Evolutionary conservation across 1,140 invertebrate species (phyloP), one percentile per base, ranked within the genome.

Genomic region (Eueides isabella): DNA sequence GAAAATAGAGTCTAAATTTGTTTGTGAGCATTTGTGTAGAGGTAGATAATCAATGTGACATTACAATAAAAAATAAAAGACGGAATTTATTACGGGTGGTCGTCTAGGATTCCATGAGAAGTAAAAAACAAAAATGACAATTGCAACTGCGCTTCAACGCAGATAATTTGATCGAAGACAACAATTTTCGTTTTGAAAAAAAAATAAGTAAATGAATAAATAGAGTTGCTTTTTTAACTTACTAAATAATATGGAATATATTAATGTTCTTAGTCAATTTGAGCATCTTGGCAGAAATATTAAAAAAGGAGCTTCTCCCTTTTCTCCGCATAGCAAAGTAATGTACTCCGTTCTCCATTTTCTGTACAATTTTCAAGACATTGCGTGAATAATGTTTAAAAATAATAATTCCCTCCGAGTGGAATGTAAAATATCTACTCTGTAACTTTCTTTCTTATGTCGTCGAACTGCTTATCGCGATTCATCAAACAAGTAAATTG

Each of bases 391-490:
- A n/a, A n/a, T n/a, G n/a, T n/a, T n/a, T n/a, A n/a, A n/a, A n/a
- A n/a, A n/a, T n/a, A n/a, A n/a, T n/a, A n/a, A n/a, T n/a, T n/a
- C n/a, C n/a, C n/a, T n/a, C n/a, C n/a, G n/a, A n/a, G n/a, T n/a
- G n/a, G n/a, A n/a, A n/a, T n/a, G n/a, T n/a, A n/a, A 38, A 26
- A 55, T 55, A 31, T 29, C 26, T 23, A 28, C 41, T 28, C 35
- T 26, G 35, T 35, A 31, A 71, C 73, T 76, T 72, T 76, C 69
- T 67, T 76, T 69, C 44, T 33, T 65, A 76, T 68, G 69, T 68
- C 38, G 38, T 33, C 35, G 2, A 9, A 38, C 12, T 38, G 35
- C 12, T 61, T 30, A 68, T 48, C 48, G 68, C 74, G 65, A 72
- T 68, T 61, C 69, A 68, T 64, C 69, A 76, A 65, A 38, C 61